Conservation (phyloP, 2,888 invertebrate genomes). For the Eupithecia pulchellata region DNA sequence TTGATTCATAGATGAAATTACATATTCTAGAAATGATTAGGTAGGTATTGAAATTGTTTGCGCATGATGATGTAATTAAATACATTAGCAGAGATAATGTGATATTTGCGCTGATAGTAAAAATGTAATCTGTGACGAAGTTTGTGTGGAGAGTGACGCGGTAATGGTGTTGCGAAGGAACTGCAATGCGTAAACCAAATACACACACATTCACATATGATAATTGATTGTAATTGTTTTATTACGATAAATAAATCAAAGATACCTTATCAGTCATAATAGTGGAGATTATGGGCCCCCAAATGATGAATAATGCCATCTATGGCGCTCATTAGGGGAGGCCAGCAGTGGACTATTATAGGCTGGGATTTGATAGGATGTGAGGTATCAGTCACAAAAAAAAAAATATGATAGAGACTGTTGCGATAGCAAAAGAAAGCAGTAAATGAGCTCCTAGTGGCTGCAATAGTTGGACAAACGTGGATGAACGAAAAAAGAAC, state of each 20-base stretch:
- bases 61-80: conserved; percentile 1
- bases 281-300: too few species aligned
- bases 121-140: conserved; percentile 6
- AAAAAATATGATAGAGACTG: not conserved
- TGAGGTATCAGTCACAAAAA: too few species aligned
- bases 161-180: conserved; percentile 3
- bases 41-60: not conserved
- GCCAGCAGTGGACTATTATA: too few species aligned
- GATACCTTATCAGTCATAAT: too few species aligned
- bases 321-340: too few species aligned
- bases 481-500: not conserved
- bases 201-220: not conserved
- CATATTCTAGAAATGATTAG: not conserved
- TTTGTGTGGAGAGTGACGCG: conserved; percentile 1
- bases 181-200: conserved; percentile 5
- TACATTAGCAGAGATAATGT: not conserved
- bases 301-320: too few species aligned
- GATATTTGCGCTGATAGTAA: conserved; percentile 8
- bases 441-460: not conserved
- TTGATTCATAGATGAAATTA: not conserved
- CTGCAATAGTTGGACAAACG: not conserved
- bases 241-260: too few species aligned
- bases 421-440: not conserved
- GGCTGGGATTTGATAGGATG: too few species aligned
- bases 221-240: too few species aligned